Evolutionary conservation across 2,113 vertebrate genomes (phyloP).

Genomic region (Thomomys bottae): DNA sequence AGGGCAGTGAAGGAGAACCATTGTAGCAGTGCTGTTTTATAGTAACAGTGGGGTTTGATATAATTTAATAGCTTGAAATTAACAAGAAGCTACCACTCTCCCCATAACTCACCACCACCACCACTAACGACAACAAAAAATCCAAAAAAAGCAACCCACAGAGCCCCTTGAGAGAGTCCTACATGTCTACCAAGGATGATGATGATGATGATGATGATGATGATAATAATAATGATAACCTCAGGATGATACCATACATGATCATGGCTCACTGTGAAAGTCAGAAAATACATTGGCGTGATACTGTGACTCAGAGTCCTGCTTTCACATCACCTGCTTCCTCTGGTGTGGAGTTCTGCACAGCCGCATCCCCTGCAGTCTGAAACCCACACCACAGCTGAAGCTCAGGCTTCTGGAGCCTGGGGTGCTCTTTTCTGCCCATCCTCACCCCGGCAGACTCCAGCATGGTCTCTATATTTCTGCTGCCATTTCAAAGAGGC

Average conservation of each 20-base stretch:
- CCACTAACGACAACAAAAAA: no score
- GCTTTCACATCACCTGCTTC: background rate
- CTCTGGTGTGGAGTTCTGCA: background rate
- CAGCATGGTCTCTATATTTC: background rate
- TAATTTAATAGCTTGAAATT: background rate
- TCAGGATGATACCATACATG: no score
- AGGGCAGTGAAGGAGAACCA: no score
- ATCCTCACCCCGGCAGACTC: background rate
- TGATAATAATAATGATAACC: no score
- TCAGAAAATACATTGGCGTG: no score
- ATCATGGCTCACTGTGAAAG: no score
- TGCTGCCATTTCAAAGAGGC: background rate
- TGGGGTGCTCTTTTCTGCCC: background rate
- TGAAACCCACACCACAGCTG: background rate
- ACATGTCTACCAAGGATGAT: no score
- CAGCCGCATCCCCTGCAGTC: rapidly evolving
- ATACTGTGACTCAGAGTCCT: no score
- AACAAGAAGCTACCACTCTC: background rate
- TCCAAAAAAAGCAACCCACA: no score
- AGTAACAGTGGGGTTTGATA: background rate
- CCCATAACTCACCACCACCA: no score
- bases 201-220: no score
- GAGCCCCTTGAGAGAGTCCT: no score
- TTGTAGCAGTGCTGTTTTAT: background rate
- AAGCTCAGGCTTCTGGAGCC: background rate